A percentile compares a stretch with the other conserved stretches of the same genome.
Conservation (phyloP, 1,140 invertebrate species). For the Nixonia krombeini region DNA sequence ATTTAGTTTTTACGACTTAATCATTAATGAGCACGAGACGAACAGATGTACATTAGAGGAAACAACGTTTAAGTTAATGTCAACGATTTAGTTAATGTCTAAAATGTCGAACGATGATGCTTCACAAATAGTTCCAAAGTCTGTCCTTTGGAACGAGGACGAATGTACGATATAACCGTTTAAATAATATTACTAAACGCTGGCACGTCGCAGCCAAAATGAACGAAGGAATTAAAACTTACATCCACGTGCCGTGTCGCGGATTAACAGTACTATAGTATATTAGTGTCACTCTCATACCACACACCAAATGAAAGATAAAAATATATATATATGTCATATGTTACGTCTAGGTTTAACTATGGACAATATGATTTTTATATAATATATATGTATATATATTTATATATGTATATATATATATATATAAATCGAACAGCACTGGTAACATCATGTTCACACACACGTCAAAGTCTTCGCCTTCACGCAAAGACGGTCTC, state of each 20-base stretch:
- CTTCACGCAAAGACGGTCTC: background rate
- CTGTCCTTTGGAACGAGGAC: slow-evolving; percentile 26
- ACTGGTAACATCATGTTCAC: slow-evolving; percentile 1
- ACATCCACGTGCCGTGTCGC: slow-evolving; percentile 15
- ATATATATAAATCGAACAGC: background rate
- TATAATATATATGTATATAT: too few relatives aligned
- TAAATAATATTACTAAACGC: slow-evolving; percentile 33
- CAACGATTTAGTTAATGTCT: slow-evolving; percentile 13
- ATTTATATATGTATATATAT: slow-evolving; percentile 1
- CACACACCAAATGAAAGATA: slow-evolving; percentile 43
- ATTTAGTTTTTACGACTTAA: slow-evolving; percentile 54
- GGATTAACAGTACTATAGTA: slow-evolving; percentile 37
- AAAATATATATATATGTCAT: slow-evolving; percentile 28
- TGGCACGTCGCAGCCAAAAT: slow-evolving; percentile 13
- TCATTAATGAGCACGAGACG: slow-evolving; percentile 63
- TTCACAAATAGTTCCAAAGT: slow-evolving; percentile 12
- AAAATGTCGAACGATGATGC: slow-evolving; percentile 21
- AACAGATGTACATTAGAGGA: slow-evolving; percentile 61
- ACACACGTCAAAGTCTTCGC: slow-evolving; percentile 6
- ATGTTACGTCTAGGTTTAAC: slow-evolving; percentile 24
- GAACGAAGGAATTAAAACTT: slow-evolving; percentile 2
- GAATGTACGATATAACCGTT: slow-evolving; percentile 11
- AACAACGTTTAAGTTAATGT: slow-evolving; percentile 47
- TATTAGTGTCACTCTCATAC: slow-evolving; percentile 44
- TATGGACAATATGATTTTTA: slow-evolving; percentile 39